These are phyloP conservation scores for Desmophyllum pertusum DNA, from an alignment of 92 coral and sea anemone species.

Conservation along the genomic window DNA sequence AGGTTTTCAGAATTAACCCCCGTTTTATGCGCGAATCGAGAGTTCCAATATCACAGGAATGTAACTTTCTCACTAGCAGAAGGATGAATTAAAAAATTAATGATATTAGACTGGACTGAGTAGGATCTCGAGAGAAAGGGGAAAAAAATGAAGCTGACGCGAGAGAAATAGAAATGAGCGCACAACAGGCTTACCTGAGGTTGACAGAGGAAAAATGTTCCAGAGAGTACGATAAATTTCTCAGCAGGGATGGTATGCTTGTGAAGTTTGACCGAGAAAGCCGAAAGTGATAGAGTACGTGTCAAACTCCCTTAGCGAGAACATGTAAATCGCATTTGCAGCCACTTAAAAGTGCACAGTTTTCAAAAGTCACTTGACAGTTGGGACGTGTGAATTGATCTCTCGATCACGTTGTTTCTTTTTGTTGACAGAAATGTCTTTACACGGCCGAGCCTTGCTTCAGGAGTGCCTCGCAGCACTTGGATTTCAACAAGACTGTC, in stretches of 20 bases:
- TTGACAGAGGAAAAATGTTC: too few species aligned
- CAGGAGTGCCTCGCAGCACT: background rate
- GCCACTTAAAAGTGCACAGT: constrained; percentile 38
- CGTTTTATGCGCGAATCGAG: constrained; percentile 18
- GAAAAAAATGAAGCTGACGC: background rate
- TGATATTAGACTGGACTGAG: constrained; percentile 39
- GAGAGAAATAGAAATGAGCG: background rate
- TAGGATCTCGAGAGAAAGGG: background rate
- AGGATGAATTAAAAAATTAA: constrained; percentile 24
- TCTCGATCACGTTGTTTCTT: constrained; percentile 20
- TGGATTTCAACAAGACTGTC: background rate
- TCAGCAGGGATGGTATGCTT: background rate
- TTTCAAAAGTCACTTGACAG: constrained; percentile 41
- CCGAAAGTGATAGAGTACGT: background rate
- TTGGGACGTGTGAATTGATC: constrained; percentile 42
- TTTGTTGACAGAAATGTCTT: constrained; percentile 9
- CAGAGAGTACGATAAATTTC: background rate
- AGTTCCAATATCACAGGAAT: constrained; percentile 44
- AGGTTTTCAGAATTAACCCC: background rate
- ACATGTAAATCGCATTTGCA: constrained; percentile 44
- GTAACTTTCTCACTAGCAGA: constrained; percentile 22
- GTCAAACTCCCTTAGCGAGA: constrained; percentile 2
- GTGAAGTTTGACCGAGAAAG: background rate
- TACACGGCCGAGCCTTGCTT: background rate
- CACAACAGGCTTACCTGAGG: constrained; percentile 12